These are phyloP conservation scores for Thumatha senex DNA, from an alignment of 2,888 invertebrate genomes.

Conservation along the genomic window DNA sequence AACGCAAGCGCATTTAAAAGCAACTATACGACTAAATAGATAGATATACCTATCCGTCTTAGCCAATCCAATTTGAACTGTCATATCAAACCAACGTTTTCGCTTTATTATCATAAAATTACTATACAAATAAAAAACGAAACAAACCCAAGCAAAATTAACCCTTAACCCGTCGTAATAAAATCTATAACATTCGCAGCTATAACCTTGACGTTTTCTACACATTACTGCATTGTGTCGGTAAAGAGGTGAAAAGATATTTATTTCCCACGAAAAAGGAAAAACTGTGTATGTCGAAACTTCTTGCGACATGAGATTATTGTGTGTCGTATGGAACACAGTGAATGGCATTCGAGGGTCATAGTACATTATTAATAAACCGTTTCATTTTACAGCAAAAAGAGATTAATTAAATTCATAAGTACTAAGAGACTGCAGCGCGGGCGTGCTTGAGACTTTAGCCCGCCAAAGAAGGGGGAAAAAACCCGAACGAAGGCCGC, in stretches of 20 bases:
- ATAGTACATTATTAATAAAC: conserved; percentile 31
- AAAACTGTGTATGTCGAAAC: conserved; percentile 69
- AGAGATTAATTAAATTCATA: background rate
- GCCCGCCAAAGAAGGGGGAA: no score
- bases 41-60: background rate
- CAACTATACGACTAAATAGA: no score
- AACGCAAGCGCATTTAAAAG: no score
- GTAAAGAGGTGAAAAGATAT: conserved; percentile 66
- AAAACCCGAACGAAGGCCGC: no score
- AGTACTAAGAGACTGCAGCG: no score
- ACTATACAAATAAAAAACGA: conserved; percentile 17
- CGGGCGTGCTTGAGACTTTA: no score
- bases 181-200: conserved; percentile 22
- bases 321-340: conserved; percentile 51
- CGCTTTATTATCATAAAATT: conserved; percentile 30
- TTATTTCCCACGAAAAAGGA: conserved; percentile 82
- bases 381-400: conserved; percentile 12
- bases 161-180: conserved; percentile 11
- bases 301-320: conserved; percentile 55
- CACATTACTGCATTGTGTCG: conserved; percentile 56
- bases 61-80: conserved; percentile 1
- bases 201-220: conserved; percentile 39
- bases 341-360: conserved; percentile 43
- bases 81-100: conserved; percentile 23
- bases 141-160: conserved; percentile 8